phyloP scores from a whole-genome alignment of 1,140 invertebrate genomes.

The Ylistrum balloti region DNA sequence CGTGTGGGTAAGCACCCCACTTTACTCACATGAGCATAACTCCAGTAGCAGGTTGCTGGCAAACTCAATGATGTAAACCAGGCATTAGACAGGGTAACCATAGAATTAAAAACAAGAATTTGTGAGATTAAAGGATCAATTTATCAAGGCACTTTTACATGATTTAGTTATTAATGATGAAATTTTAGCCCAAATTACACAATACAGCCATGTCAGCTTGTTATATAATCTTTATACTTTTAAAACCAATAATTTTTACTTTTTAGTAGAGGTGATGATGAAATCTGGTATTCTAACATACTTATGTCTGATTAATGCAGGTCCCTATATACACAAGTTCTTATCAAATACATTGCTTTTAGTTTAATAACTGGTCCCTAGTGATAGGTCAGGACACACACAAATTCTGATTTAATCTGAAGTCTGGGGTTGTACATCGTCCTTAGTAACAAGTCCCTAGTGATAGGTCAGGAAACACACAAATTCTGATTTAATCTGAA shows the following conservation, averaged over 20 bases:
- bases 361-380: too few species aligned
- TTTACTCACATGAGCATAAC: constrained; percentile 52
- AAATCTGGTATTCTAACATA: too few species aligned
- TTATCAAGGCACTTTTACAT: background rate
- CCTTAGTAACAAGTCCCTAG: too few species aligned
- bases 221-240: background rate
- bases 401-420: background rate
- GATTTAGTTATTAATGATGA: too few species aligned
- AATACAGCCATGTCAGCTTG: background rate
- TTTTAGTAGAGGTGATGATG: background rate
- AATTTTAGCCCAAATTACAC: too few species aligned
- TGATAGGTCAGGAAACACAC: too few species aligned
- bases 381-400: too few species aligned
- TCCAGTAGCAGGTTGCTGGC: background rate
- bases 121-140: background rate
- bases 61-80: background rate
- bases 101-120: background rate
- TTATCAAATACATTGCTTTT: too few species aligned
- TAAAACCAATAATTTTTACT: background rate
- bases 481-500: too few species aligned
- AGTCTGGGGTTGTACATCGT: too few species aligned
- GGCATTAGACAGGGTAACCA: background rate
- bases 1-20: constrained; percentile 69
- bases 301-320: too few species aligned
- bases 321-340: background rate